Conservation (phyloP, 2,888 invertebrate genomes). For the Xestia xanthographa region DNA sequence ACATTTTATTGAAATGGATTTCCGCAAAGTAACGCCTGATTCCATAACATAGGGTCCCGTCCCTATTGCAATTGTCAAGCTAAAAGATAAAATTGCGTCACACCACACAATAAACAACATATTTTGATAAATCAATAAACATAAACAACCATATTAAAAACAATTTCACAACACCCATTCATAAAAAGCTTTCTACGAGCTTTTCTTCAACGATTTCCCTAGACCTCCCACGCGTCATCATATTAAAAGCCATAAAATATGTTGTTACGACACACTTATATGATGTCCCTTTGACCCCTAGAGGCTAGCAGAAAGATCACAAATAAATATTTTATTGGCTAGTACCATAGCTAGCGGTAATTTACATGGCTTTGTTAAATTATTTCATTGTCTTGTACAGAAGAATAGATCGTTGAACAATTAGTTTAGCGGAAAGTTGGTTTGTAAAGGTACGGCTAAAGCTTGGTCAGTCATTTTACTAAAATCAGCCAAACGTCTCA, state of each 20-base stretch:
- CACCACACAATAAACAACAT: neutral
- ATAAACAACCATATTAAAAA: neutral
- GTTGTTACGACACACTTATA: constrained; percentile 36
- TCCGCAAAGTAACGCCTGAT: too few species aligned
- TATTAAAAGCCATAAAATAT: constrained; percentile 43
- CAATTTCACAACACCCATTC: constrained; percentile 50
- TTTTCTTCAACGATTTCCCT: constrained; percentile 56
- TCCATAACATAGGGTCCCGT: too few species aligned
- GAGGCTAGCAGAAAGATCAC: neutral
- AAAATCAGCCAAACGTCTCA: neutral
- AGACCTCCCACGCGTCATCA: constrained; percentile 50
- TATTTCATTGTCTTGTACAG: neutral
- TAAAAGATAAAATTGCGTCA: neutral
- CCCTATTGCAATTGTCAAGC: too few species aligned
- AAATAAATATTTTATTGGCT: constrained; percentile 5
- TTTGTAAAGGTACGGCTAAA: neutral
- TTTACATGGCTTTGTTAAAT: constrained; percentile 5
- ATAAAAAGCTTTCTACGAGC: constrained; percentile 57
- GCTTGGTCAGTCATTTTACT: neutral
- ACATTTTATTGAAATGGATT: too few species aligned
- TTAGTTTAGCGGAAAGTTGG: neutral
- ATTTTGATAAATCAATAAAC: constrained; percentile 5
- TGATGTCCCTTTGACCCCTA: constrained; percentile 37
- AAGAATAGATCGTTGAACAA: neutral
- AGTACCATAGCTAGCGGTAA: neutral